Evolutionary conservation across 2,888 invertebrate genomes (phyloP).

Genomic region (Hirtodrosophila alboralis): DNA sequence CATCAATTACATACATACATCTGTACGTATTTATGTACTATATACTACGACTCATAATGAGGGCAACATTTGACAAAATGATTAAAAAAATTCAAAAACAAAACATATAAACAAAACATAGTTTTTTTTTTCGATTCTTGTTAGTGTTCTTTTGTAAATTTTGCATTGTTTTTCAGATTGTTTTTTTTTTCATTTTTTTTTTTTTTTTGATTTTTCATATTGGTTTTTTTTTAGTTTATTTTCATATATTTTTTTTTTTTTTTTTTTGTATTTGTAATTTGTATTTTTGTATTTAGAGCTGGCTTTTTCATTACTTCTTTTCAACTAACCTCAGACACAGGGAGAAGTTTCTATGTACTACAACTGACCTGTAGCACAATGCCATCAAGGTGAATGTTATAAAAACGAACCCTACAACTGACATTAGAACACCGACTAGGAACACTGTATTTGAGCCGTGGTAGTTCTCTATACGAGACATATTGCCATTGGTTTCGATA

Average conservation of each 20-base stretch:
- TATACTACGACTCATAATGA: conserved; percentile 58
- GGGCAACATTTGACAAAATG: conserved; percentile 35
- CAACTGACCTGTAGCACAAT: conserved; percentile 99
- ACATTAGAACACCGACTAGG: conserved; percentile 98
- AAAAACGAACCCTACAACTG: conserved; percentile 99
- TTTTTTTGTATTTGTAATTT: conserved; percentile 57
- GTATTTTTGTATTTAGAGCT: conserved; percentile 76
- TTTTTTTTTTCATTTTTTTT: conserved; percentile 45
- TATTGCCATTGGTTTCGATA: conserved; percentile 58
- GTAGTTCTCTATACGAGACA: conserved; percentile 92
- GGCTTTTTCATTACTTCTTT: conserved; percentile 88
- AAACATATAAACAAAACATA: conserved; percentile 58
- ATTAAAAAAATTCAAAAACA: conserved; percentile 46
- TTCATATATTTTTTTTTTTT: conserved; percentile 27
- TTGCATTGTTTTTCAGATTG: conserved; percentile 36
- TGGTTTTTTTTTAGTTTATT: conserved; percentile 40
- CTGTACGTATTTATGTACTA: conserved; percentile 37
- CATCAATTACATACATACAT: conserved; percentile 7
- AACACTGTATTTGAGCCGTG: conserved; percentile 98
- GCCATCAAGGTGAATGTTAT: conserved; percentile 99
- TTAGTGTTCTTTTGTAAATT: conserved; percentile 58
- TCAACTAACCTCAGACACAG: conserved; percentile 99
- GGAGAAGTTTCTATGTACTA: conserved; percentile 99
- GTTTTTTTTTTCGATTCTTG: conserved; percentile 59
- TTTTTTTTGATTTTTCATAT: conserved; percentile 40